These are phyloP conservation scores for Pterophyllum scalare DNA, from an alignment of 2,113 vertebrate species.

Conservation along the genomic window DNA sequence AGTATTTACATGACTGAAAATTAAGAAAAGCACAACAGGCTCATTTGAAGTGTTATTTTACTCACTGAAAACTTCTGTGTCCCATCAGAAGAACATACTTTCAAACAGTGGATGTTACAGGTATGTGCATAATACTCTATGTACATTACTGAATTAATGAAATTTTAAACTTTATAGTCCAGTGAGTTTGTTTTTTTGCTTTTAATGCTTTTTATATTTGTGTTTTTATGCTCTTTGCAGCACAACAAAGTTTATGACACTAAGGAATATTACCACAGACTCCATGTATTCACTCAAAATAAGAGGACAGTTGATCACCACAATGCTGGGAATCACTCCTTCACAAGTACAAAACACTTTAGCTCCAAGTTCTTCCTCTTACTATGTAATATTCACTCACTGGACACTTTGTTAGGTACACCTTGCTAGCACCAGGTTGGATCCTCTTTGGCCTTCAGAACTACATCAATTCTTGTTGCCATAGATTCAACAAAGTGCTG, in stretches of 20 bases:
- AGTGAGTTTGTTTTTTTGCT: rapidly evolving
- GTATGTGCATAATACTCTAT: slow-evolving; percentile 49
- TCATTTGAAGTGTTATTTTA: neutral
- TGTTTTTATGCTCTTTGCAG: slow-evolving; percentile 57
- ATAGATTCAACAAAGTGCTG: neutral
- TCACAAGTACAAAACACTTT: slow-evolving; percentile 77
- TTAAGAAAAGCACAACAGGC: neutral
- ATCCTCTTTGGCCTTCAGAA: neutral
- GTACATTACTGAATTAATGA: neutral
- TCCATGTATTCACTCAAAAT: slow-evolving; percentile 80
- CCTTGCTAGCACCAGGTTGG: neutral
- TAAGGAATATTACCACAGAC: slow-evolving; percentile 74
- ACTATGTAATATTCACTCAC: neutral
- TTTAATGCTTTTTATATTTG: neutral
- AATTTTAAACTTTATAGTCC: neutral
- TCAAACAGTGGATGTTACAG: slow-evolving; percentile 85
- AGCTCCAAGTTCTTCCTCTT: neutral
- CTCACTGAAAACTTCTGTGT: neutral
- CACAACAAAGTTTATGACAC: slow-evolving; percentile 78
- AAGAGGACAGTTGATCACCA: slow-evolving; percentile 79
- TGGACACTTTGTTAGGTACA: neutral
- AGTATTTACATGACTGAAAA: neutral
- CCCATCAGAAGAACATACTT: slow-evolving; percentile 79
- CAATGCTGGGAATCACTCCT: slow-evolving; percentile 84
- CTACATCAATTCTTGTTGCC: neutral